Percentiles rank a stretch among this genome's conserved stretches.
Evolutionary conservation across 2,113 vertebrate species (phyloP).

Genomic region (Microtus oregoni): DNA sequence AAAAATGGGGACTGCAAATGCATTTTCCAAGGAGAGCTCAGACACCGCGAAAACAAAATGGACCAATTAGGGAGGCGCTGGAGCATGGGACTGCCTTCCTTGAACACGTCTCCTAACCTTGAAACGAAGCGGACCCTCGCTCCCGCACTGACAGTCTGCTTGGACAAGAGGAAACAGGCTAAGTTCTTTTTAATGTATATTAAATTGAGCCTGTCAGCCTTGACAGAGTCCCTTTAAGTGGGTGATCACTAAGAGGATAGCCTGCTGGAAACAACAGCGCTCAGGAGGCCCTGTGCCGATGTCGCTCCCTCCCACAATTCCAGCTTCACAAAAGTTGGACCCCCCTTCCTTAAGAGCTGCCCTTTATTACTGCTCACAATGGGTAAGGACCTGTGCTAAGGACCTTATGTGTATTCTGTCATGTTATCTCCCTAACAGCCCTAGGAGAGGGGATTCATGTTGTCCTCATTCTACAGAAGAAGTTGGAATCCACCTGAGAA

Average conservation of each 20-base stretch:
- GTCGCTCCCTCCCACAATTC: background rate
- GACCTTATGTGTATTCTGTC: background rate
- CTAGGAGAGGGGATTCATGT: background rate
- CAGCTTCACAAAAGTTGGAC: background rate
- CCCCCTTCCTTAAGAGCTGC: background rate
- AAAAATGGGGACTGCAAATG: background rate
- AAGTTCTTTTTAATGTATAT: constrained; percentile 77
- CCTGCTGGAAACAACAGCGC: background rate
- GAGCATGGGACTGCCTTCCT: constrained; percentile 74
- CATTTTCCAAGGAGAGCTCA: constrained; percentile 68
- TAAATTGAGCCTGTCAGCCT: constrained; percentile 80
- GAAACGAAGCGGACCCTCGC: constrained; percentile 62
- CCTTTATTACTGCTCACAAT: background rate
- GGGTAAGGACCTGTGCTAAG: background rate
- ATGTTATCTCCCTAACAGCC: background rate
- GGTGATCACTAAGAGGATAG: constrained; percentile 65
- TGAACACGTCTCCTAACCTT: constrained; percentile 77
- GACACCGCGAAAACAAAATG: constrained; percentile 66
- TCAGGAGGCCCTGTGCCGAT: background rate
- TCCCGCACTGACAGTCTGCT: constrained; percentile 62
- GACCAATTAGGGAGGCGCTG: constrained; percentile 71
- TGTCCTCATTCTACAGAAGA: constrained; percentile 15
- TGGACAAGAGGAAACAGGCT: constrained; percentile 54
- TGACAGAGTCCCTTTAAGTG: constrained; percentile 74
- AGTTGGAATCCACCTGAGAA: background rate